Evolutionary conservation across 2,888 invertebrate species (phyloP), one percentile per base, ranked within the genome.

Genomic region (Ochropacha duplaris): DNA sequence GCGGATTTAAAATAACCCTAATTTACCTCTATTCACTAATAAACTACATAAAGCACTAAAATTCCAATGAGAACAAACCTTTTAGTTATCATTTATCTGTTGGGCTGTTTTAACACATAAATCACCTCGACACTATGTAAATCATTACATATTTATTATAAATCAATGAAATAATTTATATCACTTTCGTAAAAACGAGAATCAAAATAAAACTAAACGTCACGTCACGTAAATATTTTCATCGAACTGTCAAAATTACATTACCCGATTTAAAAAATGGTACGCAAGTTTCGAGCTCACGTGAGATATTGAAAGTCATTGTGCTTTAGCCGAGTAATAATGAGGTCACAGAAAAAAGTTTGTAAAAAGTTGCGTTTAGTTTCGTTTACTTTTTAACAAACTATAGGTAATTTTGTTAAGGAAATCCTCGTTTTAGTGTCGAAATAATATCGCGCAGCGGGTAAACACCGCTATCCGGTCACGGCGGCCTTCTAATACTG

Each of bases 401-500:
- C 6, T n/a, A 39, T 2, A 31, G 57, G 14, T 54, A 54, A 51
- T 59, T 62, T 63, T 57, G 58, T 50, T 54, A 60, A 51, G 59
- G 60, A 63, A 61, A 65, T 62, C 62, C 61, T 56, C 58, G 52
- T 50, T 57, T 62, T 59, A 58, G 61, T 71, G 55, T 61, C 56
- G 64, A 65, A 69, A 68, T 64, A 58, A 57, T 69, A 67, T 64
- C 64, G 75, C 79, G 72, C 71, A 72, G 69, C 62, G 52, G 22
- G 52, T 31, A 24, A 81, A 79, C 44, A 83, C 90, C 83, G 81
- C 90, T 86, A 81, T 76, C 76, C 88, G 83, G 76, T 69, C 64
- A 78, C 66, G 78, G 79, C 85, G 86, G 89, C 88, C 88, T 89
- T 90, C 88, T 90, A 88, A 83, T 83, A 89, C 90, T 88, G 88